Base-by-base conservation (phyloP, 2,797 vertebrate species). In the Denticeps clupeoides region DNA sequence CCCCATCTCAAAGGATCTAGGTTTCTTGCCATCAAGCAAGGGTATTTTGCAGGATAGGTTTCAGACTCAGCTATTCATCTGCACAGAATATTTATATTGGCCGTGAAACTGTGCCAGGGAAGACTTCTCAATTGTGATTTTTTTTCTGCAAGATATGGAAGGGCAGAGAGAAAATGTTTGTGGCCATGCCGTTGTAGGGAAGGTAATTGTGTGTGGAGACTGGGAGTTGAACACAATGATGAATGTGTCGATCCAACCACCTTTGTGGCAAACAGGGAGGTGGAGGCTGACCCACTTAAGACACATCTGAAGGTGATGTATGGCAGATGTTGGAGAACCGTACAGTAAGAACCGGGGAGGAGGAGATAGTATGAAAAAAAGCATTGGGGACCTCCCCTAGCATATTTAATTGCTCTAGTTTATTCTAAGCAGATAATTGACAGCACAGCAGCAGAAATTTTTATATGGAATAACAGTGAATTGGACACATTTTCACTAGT, bases 271-370 rank as follows among this genome's bases (percentile, higher is more conserved):
- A 51, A 45, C 44, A 60, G 50, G 56, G 49, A 72, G 61, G 54
- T 49, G 35, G 27, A 42, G 47, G 45, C 59, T 79, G 78, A 79
- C 80, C 79, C 73, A 79, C 71, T 70, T 81, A 75, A 72, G 66
- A 68, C 63, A 54, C 27, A 28, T 48, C 50, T 70, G 74, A 79
- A 69, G 66, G 69, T 77, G 75, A 80, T 75, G 54, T 72, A 77
- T 78, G 70, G 58, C 59, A 58, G 55, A 55, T 57, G 45, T 48
- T 65, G 45, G 22, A 22, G 33, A 56, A 42, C 54, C 46, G 50
- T 58, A 45, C 41, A 53, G 64, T 18, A 48, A 59, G 51, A 13
- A 24, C 41, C 7, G 25, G 13, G 10, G 22, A 37, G 35, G 12
- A 50, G 6, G 15, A 50, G 46, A 46, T 35, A 27, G 23, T 40